Conservation (phyloP, 2,113 vertebrate genomes). For the Laticauda laticaudata region DNA sequence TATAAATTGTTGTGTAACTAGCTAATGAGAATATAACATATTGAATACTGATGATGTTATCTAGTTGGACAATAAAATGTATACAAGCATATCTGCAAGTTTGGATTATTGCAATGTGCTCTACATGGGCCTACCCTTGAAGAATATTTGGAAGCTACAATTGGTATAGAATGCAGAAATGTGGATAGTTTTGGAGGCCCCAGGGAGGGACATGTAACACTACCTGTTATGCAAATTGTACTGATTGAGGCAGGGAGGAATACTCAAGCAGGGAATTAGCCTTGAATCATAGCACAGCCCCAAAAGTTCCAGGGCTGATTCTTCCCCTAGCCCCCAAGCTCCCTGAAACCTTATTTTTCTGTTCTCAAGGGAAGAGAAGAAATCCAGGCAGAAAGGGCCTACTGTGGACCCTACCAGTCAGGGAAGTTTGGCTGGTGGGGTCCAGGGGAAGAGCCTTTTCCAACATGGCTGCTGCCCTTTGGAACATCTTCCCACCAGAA, state of each 20-base stretch:
- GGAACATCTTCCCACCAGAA: too few relatives aligned
- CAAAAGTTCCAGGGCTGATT: not conserved
- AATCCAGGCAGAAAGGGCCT: too few relatives aligned
- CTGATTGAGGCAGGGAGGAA: not conserved
- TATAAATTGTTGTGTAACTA: too few relatives aligned
- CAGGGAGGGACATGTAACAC: not conserved
- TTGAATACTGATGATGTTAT: not conserved
- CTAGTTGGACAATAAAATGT: not conserved
- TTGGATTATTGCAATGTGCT: not conserved
- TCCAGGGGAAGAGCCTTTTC: too few relatives aligned
- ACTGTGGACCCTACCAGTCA: too few relatives aligned
- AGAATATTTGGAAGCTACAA: not conserved
- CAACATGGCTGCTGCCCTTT: too few relatives aligned
- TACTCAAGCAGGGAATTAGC: not conserved
- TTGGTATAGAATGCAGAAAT: not conserved
- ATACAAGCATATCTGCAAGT: not conserved
- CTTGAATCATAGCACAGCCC: not conserved
- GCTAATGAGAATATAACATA: not conserved
- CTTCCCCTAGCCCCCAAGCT: not conserved
- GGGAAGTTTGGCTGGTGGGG: too few relatives aligned
- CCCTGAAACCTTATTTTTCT: not conserved
- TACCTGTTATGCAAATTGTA: not conserved
- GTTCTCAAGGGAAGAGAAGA: not conserved
- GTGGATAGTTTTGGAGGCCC: not conserved
- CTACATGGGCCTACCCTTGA: not conserved